Conservation (phyloP, 2,888 invertebrate genomes). For the Sphaerophoria rueppellii region DNA sequence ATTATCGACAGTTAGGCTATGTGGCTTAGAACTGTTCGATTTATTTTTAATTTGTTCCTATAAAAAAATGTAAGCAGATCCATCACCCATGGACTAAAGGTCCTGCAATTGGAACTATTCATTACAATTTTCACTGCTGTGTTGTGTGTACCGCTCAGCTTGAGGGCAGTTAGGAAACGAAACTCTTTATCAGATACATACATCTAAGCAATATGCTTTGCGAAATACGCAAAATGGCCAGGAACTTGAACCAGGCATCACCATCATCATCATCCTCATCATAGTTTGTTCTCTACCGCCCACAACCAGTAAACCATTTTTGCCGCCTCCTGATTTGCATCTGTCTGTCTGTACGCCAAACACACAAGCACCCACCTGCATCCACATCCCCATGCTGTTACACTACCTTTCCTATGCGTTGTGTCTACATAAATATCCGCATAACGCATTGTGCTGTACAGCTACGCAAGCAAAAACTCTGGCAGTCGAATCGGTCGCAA, state of each 20-base stretch:
- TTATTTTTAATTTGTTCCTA: no score
- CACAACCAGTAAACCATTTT: conserved; percentile 64
- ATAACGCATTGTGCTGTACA: neutral
- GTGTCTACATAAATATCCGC: conserved; percentile 7
- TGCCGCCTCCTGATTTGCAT: conserved; percentile 69
- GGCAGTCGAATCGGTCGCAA: conserved; percentile 30
- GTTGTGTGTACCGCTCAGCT: conserved; percentile 20
- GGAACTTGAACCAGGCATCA: conserved; percentile 32
- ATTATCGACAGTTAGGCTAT: no score
- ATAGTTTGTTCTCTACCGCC: conserved; percentile 56
- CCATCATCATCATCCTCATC: conserved; percentile 41
- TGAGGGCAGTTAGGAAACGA: conserved; percentile 23
- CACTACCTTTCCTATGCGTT: neutral
- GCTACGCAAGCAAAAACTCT: neutral
- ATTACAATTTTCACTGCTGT: conserved; percentile 41
- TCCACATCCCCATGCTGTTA: neutral
- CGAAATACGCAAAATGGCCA: conserved; percentile 57
- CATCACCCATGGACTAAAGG: conserved; percentile 41
- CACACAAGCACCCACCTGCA: conserved; percentile 65
- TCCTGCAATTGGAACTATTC: conserved; percentile 52
- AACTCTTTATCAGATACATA: conserved; percentile 61
- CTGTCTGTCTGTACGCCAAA: conserved; percentile 32
- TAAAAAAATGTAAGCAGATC: conserved; percentile 31
- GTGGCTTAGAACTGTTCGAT: no score
- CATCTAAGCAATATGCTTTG: conserved; percentile 43